Evolutionary conservation across 1,140 invertebrate species (phyloP).

Genomic region (Drosophila pallidifrons): DNA sequence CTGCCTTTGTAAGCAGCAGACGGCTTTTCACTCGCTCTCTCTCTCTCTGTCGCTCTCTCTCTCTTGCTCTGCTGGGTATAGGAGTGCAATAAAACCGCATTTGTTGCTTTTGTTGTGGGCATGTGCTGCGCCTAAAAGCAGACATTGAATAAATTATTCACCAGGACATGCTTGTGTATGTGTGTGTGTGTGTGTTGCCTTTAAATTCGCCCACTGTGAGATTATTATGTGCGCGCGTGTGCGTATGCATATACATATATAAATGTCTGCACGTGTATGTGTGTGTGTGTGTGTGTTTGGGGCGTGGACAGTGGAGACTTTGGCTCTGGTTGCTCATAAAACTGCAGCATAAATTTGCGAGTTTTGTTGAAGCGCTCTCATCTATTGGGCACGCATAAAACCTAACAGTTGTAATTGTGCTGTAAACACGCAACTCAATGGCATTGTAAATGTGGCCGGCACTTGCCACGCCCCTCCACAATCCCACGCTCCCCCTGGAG

Average conservation of each 20-base stretch:
- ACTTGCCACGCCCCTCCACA: conserved; percentile 37
- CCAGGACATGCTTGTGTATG: conserved; percentile 16
- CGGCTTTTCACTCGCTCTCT: conserved; percentile 13
- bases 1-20: conserved; percentile 45
- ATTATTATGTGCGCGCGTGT: conserved; percentile 62
- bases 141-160: conserved; percentile 84
- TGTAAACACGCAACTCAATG: conserved; percentile 82
- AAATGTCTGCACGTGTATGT: conserved; percentile 1
- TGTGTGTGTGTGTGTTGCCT: conserved; percentile 32
- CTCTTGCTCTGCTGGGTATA: conserved; percentile 16
- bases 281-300: background rate
- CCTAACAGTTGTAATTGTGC: conserved; percentile 81
- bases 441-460: conserved; percentile 63
- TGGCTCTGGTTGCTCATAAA: conserved; percentile 71
- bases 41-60: conserved; percentile 7
- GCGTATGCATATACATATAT: background rate
- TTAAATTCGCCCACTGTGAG: conserved; percentile 62
- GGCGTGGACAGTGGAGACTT: conserved; percentile 32
- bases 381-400: conserved; percentile 74
- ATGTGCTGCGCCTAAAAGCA: conserved; percentile 71
- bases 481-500: background rate
- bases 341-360: conserved; percentile 72
- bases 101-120: conserved; percentile 50
- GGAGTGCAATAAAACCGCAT: conserved; percentile 70
- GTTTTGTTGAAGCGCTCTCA: conserved; percentile 32